These are phyloP conservation scores for Gisinianus flammeolus DNA, from an alignment of 2,888 invertebrate genomes.

Conservation along the genomic window DNA sequence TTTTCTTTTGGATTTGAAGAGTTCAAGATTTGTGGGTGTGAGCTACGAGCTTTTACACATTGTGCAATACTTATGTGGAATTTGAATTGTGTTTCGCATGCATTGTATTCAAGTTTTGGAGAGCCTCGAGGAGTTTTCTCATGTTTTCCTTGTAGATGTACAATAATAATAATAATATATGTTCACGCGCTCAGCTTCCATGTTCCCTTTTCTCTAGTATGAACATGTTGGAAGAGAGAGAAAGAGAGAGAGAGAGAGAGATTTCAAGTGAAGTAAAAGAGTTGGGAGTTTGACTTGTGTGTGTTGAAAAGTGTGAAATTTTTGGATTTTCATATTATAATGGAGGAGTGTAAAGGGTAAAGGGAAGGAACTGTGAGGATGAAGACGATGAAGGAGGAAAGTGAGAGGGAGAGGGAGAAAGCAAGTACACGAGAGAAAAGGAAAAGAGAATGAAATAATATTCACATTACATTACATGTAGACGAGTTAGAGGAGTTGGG, in stretches of 20 bases:
- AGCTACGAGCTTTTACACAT: too few species aligned
- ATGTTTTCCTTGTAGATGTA: too few species aligned
- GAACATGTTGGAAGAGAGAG: neutral
- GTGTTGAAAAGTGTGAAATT: neutral
- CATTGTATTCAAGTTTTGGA: neutral
- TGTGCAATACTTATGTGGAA: too few species aligned
- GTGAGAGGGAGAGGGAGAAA: neutral
- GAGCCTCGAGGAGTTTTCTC: neutral
- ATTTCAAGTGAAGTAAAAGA: neutral
- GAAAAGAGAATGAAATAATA: constrained; percentile 39
- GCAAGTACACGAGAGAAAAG: neutral
- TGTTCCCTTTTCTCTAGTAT: too few species aligned
- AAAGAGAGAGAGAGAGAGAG: neutral
- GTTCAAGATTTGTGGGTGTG: too few species aligned
- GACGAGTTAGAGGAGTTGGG: constrained; percentile 14
- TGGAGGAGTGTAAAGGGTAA: neutral
- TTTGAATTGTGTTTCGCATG: too few species aligned
- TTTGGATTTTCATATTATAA: neutral
- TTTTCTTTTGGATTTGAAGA: too few species aligned
- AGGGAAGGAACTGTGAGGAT: neutral
- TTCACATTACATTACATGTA: constrained; percentile 39
- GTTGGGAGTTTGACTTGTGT: too few species aligned
- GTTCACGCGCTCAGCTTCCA: too few species aligned
- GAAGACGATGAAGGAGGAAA: constrained; percentile 1
- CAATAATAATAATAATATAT: too few species aligned